Evolutionary conservation across 2,888 invertebrate species (phyloP).

Genomic region (Amphipyra tragopoginis): DNA sequence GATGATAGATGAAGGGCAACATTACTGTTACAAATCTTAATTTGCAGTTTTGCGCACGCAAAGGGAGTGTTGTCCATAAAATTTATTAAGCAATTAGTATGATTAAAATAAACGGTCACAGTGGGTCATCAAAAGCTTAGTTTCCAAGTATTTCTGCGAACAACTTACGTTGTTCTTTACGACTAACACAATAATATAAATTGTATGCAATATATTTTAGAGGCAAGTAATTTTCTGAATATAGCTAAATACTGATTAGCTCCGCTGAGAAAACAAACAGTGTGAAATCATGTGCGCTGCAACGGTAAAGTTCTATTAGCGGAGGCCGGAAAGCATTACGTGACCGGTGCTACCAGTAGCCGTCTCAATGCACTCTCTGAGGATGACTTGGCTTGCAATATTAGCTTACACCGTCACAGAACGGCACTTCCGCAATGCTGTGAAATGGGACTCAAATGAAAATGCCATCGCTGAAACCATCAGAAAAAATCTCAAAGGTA

Average conservation of each 20-base stretch:
- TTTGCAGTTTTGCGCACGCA: conserved; percentile 67
- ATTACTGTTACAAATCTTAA: conserved; percentile 57
- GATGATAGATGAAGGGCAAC: conserved; percentile 35
- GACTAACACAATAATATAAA: conserved; percentile 1
- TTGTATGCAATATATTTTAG: conserved; percentile 2
- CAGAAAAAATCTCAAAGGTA: conserved; percentile 16
- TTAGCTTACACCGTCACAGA: conserved; percentile 43
- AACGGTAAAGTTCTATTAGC: conserved; percentile 77
- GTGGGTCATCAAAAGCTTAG: conserved; percentile 21
- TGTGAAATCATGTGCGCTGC: conserved; percentile 40
- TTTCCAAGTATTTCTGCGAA: conserved; percentile 3
- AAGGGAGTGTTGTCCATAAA: conserved; percentile 70
- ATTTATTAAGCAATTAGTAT: conserved; percentile 68
- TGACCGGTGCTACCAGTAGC: conserved; percentile 68
- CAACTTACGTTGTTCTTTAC: not conserved
- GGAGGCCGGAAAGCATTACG: conserved; percentile 78
- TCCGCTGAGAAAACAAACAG: conserved; percentile 38
- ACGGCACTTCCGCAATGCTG: conserved; percentile 49
- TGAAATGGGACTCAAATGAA: conserved; percentile 38
- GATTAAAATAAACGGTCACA: conserved; percentile 67
- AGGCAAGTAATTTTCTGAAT: conserved; percentile 12
- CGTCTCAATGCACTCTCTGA: conserved; percentile 62
- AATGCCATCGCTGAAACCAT: conserved; percentile 34
- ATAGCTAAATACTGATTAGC: conserved; percentile 39
- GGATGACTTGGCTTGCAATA: conserved; percentile 57